Conservation (phyloP, 2,888 invertebrate species). For the Amphipoea lucens region DNA sequence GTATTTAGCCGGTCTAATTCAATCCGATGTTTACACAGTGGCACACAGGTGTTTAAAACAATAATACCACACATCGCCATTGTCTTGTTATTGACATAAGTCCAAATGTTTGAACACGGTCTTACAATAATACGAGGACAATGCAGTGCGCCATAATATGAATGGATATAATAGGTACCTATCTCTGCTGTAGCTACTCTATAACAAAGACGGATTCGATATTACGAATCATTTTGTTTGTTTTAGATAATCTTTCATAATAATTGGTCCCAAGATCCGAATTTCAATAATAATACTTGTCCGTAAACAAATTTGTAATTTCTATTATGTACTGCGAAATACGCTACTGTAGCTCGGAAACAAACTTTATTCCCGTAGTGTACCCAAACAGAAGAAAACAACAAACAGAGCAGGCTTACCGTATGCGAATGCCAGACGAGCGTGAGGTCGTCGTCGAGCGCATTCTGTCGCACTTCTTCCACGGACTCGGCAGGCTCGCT, state of each 20-base stretch:
- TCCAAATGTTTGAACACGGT: constrained; percentile 42
- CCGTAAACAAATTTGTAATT: not conserved
- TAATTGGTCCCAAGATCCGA: not conserved
- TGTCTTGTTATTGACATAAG: constrained; percentile 49
- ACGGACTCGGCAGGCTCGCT: constrained; percentile 74
- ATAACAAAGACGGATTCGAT: not conserved
- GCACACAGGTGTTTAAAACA: constrained; percentile 48
- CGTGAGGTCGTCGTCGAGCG: constrained; percentile 90
- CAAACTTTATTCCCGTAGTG: not conserved
- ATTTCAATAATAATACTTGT: not conserved
- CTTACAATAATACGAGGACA: constrained; percentile 43
- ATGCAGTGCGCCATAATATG: constrained; percentile 13
- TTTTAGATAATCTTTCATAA: not conserved
- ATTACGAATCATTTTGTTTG: not conserved
- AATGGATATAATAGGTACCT: not conserved
- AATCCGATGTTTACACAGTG: constrained; percentile 27
- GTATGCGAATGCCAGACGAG: constrained; percentile 92
- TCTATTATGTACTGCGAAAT: not conserved
- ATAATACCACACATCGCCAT: constrained; percentile 32
- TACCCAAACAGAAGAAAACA: constrained; percentile 24
- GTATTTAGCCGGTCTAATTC: constrained; percentile 18
- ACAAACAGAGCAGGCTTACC: constrained; percentile 81
- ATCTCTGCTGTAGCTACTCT: not conserved
- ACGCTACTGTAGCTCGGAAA: not conserved
- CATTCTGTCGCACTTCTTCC: constrained; percentile 91